A percentile compares a stretch with the other conserved stretches of the same genome.
These are phyloP conservation scores for Macrotis lagotis DNA, from an alignment of 2,113 vertebrate genomes.

Conservation along the genomic window DNA sequence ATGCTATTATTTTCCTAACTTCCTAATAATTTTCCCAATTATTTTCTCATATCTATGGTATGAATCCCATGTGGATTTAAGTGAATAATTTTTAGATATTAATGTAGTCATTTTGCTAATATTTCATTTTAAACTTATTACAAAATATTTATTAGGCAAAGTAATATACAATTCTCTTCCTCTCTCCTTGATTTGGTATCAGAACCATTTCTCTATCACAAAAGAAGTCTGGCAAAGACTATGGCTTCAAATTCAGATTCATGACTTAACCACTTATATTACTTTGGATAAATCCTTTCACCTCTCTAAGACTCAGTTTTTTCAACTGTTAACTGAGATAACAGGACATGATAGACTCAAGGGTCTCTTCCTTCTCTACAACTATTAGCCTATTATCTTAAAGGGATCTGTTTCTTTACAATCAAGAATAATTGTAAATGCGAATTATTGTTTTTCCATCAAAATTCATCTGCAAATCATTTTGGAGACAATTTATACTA, in stretches of 20 bases:
- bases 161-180: background rate
- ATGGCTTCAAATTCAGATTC: background rate
- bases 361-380: background rate
- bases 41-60: background rate
- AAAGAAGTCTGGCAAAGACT: background rate
- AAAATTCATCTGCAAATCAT: background rate
- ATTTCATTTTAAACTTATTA: background rate
- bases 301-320: background rate
- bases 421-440: background rate
- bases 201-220: background rate
- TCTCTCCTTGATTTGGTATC: background rate
- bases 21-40: no score
- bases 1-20: no score
- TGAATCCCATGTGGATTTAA: background rate
- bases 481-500: background rate
- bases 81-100: background rate
- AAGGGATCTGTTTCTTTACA: background rate
- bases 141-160: background rate
- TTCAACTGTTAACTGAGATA: background rate
- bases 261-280: background rate
- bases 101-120: background rate
- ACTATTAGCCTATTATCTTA: background rate
- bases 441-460: background rate
- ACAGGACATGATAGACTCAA: background rate
- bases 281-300: background rate